Evolutionary conservation across 2,888 invertebrate species (phyloP).

Genomic region (Branchinecta sandiegonensis): DNA sequence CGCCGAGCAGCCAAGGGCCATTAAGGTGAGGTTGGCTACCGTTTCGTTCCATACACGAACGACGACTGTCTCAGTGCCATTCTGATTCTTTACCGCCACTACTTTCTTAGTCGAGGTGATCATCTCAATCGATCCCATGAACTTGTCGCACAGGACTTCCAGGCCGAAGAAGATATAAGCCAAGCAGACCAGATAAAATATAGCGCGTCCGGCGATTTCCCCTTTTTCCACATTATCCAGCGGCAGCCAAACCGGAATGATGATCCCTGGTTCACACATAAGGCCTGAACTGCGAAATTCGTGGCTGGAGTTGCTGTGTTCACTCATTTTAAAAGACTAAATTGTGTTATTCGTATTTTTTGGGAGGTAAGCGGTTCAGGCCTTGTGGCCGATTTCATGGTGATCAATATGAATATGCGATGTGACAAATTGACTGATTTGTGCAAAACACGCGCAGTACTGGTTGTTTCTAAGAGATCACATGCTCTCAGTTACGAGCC

Average conservation of each 20-base stretch:
- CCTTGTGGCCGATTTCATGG: no score
- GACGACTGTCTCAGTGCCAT: conserved; percentile 70
- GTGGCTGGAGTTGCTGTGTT: no score
- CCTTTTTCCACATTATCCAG: conserved; percentile 53
- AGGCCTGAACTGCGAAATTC: background rate
- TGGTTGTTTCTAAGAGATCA: no score
- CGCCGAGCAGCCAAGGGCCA: conserved; percentile 97
- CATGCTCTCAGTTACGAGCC: no score
- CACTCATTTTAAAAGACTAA: no score
- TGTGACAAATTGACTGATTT: no score
- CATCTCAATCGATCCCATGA: conserved; percentile 98
- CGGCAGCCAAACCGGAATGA: conserved; percentile 78
- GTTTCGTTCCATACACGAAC: conserved; percentile 99
- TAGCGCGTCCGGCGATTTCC: conserved; percentile 68
- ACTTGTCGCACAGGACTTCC: conserved; percentile 94
- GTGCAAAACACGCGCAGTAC: no score
- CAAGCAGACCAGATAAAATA: conserved; percentile 74
- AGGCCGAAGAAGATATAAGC: conserved; percentile 95
- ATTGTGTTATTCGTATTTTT: no score
- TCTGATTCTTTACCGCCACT: conserved; percentile 62
- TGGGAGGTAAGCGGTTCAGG: no score
- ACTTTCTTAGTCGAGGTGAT: conserved; percentile 96
- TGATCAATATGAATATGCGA: no score
- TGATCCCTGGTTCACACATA: conserved; percentile 63
- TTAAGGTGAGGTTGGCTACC: conserved; percentile 92